A percentile compares a stretch with the other conserved stretches of the same genome.
Conservation (phyloP, 1,140 invertebrate genomes). For the Limonius californicus region DNA sequence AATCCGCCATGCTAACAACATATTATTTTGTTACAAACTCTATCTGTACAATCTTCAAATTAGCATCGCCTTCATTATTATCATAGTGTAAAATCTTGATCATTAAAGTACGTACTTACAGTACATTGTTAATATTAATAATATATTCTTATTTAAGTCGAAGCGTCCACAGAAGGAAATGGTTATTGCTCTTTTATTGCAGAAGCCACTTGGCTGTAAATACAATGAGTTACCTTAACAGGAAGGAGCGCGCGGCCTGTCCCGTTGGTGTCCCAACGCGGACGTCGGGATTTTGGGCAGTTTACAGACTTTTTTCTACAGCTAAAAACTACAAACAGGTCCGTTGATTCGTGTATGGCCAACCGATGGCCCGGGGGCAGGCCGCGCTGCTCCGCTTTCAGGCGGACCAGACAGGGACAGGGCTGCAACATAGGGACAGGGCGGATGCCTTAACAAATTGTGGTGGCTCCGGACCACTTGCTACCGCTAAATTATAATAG, state of each 20-base stretch:
- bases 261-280: not conserved
- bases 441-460: conserved; percentile 40
- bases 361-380: not conserved
- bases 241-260: not conserved
- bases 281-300: not conserved
- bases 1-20: conserved; percentile 52
- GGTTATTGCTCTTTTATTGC: conserved; percentile 55
- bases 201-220: conserved; percentile 47
- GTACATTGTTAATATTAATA: conserved; percentile 44
- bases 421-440: conserved; percentile 42
- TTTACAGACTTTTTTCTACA: not conserved
- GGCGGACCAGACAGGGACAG: conserved; percentile 31
- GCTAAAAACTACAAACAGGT: not conserved
- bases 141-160: conserved; percentile 48
- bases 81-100: conserved; percentile 49
- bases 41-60: conserved; percentile 50
- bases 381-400: not conserved
- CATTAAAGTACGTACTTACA: conserved; percentile 48
- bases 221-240: conserved; percentile 31
- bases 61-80: conserved; percentile 44
- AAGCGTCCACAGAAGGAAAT: conserved; percentile 53
- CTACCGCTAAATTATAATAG: conserved; percentile 46
- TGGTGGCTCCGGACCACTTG: conserved; percentile 44
- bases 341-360: not conserved
- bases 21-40: conserved; percentile 48